Percentiles rank a stretch among this genome's conserved stretches.
These are phyloP conservation scores for Avahi laniger DNA, from an alignment of 2,797 vertebrate species.

Conservation along the genomic window DNA sequence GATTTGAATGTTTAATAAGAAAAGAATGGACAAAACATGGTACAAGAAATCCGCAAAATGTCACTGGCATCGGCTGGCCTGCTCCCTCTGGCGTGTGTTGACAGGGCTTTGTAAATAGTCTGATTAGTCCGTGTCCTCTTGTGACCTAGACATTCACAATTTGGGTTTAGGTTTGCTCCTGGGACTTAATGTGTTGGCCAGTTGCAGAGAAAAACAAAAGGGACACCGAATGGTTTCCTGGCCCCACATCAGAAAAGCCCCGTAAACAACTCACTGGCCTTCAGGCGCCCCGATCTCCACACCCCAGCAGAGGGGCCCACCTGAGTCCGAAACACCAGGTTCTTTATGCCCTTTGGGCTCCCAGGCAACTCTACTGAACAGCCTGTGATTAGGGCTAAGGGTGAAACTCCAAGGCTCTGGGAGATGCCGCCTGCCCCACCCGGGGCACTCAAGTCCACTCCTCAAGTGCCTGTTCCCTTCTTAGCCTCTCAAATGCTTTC, in stretches of 20 bases:
- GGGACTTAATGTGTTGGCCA: not conserved
- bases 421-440: no score
- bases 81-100: constrained; percentile 56
- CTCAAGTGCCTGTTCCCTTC: not conserved
- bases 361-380: not conserved
- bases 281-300: not conserved
- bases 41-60: constrained; percentile 55
- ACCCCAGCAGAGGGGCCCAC: not conserved
- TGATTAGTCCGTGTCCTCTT: constrained; percentile 49
- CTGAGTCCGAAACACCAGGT: not conserved
- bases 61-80: constrained; percentile 40
- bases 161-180: constrained; percentile 2
- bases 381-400: not conserved
- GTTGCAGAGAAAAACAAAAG: not conserved
- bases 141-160: constrained; percentile 44
- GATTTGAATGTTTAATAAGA: constrained; percentile 75
- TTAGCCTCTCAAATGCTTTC: not conserved
- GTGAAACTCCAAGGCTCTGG: not conserved
- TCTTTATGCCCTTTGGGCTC: not conserved
- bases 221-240: not conserved
- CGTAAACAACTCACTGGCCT: not conserved
- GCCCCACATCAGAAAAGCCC: not conserved
- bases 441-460: not conserved
- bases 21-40: constrained; percentile 50
- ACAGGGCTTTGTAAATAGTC: constrained; percentile 69